Evolutionary conservation across 2,888 invertebrate species (phyloP).

Genomic region (Harmothoe impar): DNA sequence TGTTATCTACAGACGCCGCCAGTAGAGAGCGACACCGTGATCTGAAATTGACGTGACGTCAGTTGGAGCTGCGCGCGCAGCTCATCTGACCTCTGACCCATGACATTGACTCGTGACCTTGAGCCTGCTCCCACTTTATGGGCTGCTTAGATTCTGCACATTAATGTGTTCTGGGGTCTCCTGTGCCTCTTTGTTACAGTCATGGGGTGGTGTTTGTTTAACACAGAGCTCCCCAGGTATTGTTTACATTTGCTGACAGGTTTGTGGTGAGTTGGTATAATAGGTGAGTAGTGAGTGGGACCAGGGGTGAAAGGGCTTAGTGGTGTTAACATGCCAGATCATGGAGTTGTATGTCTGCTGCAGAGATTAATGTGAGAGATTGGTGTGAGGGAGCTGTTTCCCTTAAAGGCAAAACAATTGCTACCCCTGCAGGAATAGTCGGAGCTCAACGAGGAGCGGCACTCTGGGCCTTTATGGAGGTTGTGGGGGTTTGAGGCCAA

Average conservation of each 20-base stretch:
- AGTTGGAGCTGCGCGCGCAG: slow-evolving; percentile 22
- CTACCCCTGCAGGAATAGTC: no score
- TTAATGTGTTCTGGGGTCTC: background rate
- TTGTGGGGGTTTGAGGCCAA: no score
- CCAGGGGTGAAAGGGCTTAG: background rate
- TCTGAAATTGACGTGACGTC: slow-evolving; percentile 43
- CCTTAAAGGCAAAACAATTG: no score
- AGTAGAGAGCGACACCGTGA: background rate
- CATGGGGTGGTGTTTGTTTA: background rate
- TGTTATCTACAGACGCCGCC: background rate
- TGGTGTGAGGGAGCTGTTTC: no score
- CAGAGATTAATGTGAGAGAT: no score
- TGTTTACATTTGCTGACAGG: slow-evolving; percentile 28
- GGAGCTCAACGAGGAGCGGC: no score
- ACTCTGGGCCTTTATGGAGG: no score
- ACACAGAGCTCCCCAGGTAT: background rate
- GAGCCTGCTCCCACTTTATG: background rate
- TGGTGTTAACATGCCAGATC: background rate
- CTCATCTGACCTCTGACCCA: slow-evolving; percentile 14
- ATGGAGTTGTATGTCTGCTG: no score
- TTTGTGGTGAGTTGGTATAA: slow-evolving; percentile 25
- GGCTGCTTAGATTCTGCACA: no score
- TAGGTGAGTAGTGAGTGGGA: background rate
- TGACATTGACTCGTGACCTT: background rate
- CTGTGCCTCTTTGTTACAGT: background rate